A percentile compares a stretch with the other conserved stretches of the same genome.
Evolutionary conservation across 2,113 vertebrate species (phyloP).

Genomic region (Neodontobutis hainanensis): DNA sequence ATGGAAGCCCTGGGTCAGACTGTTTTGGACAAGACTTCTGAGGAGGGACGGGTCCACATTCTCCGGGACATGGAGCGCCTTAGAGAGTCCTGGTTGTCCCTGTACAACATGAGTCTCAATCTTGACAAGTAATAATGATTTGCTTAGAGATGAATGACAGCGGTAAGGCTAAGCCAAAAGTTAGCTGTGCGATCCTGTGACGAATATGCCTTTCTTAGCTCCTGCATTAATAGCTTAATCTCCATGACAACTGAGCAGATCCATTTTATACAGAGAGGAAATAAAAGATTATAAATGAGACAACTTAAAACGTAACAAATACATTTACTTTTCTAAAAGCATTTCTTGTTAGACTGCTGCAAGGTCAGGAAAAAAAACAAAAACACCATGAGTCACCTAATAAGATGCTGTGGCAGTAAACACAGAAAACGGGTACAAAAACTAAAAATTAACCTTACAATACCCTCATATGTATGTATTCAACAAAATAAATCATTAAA

Average conservation of each 20-base stretch:
- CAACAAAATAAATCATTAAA: background rate
- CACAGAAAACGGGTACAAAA: background rate
- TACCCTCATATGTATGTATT: too few species aligned
- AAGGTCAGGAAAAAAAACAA: background rate
- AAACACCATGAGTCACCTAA: background rate
- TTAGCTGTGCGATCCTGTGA: background rate
- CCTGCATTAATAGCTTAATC: constrained; percentile 1
- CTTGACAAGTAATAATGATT: constrained; percentile 67
- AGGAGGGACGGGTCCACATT: constrained; percentile 82
- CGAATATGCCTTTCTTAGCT: background rate
- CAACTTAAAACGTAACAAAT: background rate
- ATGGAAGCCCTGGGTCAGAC: constrained; percentile 77
- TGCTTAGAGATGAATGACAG: background rate
- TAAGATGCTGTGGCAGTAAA: background rate
- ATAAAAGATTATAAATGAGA: constrained; percentile 1
- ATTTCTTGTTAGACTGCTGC: background rate
- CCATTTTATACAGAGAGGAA: background rate
- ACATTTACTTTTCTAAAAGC: background rate
- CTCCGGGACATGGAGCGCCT: constrained; percentile 80
- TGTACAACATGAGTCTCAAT: constrained; percentile 72
- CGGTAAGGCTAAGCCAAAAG: background rate
- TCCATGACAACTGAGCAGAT: constrained; percentile 10
- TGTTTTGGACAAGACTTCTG: constrained; percentile 83
- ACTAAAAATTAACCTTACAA: too few species aligned
- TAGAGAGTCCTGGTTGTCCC: constrained; percentile 73